A percentile compares a stretch with the other conserved stretches of the same genome.
These are phyloP conservation scores for Gouania willdenowi DNA, from an alignment of 2,797 vertebrate species.

Conservation along the genomic window DNA sequence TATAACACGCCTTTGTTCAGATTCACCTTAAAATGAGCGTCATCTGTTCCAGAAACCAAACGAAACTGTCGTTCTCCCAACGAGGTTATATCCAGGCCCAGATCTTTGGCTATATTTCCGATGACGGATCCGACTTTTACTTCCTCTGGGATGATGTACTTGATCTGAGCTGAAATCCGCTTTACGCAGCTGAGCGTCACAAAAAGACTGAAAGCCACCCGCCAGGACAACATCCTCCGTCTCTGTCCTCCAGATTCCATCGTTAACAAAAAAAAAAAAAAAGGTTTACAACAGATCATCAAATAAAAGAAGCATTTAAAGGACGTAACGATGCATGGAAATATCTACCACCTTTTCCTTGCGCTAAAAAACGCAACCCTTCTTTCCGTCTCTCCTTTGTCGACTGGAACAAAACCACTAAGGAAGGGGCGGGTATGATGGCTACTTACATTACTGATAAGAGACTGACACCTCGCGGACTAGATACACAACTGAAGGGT, in stretches of 20 bases:
- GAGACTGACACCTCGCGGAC: constrained; percentile 41
- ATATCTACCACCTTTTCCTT: background rate
- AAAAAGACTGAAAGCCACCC: constrained; percentile 13
- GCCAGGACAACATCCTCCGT: constrained; percentile 10
- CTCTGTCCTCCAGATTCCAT: constrained; percentile 56
- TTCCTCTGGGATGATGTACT: constrained; percentile 71
- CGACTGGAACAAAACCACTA: constrained; percentile 4
- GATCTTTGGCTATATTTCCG: constrained; percentile 74
- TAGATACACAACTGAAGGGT: no score
- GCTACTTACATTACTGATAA: constrained; percentile 2
- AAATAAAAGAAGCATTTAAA: no score
- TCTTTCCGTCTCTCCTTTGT: background rate
- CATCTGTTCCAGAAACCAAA: constrained; percentile 36
- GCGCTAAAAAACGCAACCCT: background rate
- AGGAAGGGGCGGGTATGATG: constrained; percentile 23
- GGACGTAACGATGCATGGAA: no score
- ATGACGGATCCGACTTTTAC: constrained; percentile 68
- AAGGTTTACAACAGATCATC: no score
- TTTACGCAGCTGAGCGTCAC: constrained; percentile 24
- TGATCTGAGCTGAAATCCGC: constrained; percentile 47
- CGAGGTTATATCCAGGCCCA: constrained; percentile 59
- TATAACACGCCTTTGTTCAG: constrained; percentile 48
- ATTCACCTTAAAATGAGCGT: constrained; percentile 48
- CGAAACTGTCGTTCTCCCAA: constrained; percentile 67
- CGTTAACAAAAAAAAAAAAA: background rate